Evolutionary conservation across 2,113 vertebrate genomes (phyloP).

Genomic region (Cheilinus undulatus): DNA sequence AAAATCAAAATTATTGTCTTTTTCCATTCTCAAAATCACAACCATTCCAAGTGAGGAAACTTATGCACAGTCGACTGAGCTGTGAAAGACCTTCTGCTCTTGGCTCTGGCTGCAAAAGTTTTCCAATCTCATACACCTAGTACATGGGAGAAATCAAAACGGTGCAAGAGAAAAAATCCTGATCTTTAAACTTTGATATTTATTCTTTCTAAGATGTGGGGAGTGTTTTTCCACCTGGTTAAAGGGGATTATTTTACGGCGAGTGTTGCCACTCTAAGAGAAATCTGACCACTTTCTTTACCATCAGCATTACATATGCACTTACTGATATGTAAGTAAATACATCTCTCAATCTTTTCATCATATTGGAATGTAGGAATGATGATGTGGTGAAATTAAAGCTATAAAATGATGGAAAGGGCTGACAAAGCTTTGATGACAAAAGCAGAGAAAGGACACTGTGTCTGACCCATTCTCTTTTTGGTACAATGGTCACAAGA

Average conservation of each 20-base stretch:
- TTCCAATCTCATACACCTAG: conserved; percentile 52
- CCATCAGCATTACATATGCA: conserved; percentile 12
- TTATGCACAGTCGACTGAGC: conserved; percentile 54
- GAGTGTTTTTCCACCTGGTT: conserved; percentile 53
- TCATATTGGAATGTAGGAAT: conserved; percentile 56
- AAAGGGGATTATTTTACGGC: conserved; percentile 32
- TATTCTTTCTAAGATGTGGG: conserved; percentile 26
- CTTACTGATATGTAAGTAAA: conserved; percentile 7
- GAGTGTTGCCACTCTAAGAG: background rate
- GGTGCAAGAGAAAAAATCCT: conserved; percentile 15
- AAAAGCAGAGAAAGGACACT: conserved; percentile 60
- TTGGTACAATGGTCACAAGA: background rate
- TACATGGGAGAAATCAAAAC: conserved; percentile 24
- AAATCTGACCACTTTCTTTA: conserved; percentile 4
- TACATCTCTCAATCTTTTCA: too few species aligned
- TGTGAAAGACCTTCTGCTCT: conserved; percentile 63
- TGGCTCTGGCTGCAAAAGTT: conserved; percentile 47
- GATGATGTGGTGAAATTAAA: conserved; percentile 70
- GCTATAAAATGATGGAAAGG: conserved; percentile 46
- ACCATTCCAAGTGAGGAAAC: conserved; percentile 61
- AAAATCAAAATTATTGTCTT: conserved; percentile 72
- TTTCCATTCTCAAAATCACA: conserved; percentile 66
- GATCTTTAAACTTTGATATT: conserved; percentile 47
- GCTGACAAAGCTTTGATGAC: conserved; percentile 56
- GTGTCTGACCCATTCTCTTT: conserved; percentile 21